Conservation (phyloP, 2,888 invertebrate species). For the Bursaphelenchus okinawaensis region DNA sequence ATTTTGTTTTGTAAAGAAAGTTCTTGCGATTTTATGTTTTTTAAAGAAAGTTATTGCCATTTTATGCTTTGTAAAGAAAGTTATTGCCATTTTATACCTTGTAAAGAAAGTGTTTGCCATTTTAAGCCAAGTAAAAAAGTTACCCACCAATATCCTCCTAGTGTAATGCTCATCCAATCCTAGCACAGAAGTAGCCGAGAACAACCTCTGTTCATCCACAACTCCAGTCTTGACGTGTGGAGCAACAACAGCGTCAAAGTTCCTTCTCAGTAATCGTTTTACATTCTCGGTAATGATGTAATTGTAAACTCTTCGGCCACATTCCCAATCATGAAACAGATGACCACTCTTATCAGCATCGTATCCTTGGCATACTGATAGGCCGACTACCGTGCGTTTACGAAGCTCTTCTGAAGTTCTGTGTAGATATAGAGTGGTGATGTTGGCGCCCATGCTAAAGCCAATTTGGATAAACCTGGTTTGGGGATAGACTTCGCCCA, state of each 20-base stretch:
- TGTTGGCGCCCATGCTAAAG: conserved; percentile 86
- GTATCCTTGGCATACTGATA: conserved; percentile 90
- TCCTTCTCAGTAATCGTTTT: conserved; percentile 77
- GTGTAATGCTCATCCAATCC: conserved; percentile 85
- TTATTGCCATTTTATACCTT: too few species aligned
- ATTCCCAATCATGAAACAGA: conserved; percentile 43
- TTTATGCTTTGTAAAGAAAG: too few species aligned
- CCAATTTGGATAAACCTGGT: conserved; percentile 75
- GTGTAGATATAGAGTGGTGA: conserved; percentile 78
- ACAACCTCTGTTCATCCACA: conserved; percentile 69
- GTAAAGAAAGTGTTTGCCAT: too few species aligned
- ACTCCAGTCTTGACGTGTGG: conserved; percentile 39
- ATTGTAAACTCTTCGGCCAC: conserved; percentile 73
- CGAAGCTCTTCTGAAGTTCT: neutral
- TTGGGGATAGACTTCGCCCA: conserved; percentile 69
- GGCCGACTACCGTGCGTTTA: conserved; percentile 64
- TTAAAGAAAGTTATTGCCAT: too few species aligned
- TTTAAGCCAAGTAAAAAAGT: too few species aligned
- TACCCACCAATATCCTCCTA: conserved; percentile 29
- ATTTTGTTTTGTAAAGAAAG: too few species aligned
- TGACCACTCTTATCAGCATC: conserved; percentile 66
- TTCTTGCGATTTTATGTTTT: too few species aligned
- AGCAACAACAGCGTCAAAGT: conserved; percentile 64
- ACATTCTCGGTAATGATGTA: conserved; percentile 89
- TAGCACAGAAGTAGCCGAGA: conserved; percentile 77